Evolutionary conservation across 2,113 vertebrate genomes (phyloP).

Genomic region (Miniopterus natalensis): DNA sequence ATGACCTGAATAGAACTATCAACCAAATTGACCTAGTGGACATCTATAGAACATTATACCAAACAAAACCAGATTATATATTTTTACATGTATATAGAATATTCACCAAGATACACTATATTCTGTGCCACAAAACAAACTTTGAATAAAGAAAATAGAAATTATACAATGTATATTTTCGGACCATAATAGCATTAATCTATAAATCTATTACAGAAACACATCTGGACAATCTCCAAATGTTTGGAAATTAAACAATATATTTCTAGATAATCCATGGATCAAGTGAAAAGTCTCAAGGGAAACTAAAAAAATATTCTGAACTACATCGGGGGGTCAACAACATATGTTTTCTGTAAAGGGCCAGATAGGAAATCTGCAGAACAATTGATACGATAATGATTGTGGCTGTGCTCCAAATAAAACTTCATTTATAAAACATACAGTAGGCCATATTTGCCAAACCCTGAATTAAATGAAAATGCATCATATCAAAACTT

Average conservation of each 20-base stretch:
- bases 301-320: constrained; percentile 42
- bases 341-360: constrained; percentile 49
- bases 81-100: constrained; percentile 14
- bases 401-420: background rate
- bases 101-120: constrained; percentile 30
- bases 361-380: constrained; percentile 10
- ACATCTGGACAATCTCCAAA: constrained; percentile 15
- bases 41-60: constrained; percentile 16
- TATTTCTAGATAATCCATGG: constrained; percentile 23
- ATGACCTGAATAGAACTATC: constrained; percentile 41
- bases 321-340: background rate
- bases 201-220: constrained; percentile 45
- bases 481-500: constrained; percentile 46
- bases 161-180: constrained; percentile 16
- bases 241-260: constrained; percentile 55
- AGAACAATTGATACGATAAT: constrained; percentile 11
- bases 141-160: constrained; percentile 29
- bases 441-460: background rate
- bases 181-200: constrained; percentile 43
- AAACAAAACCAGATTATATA: constrained; percentile 4
- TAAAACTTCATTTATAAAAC: constrained; percentile 52
- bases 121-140: constrained; percentile 13
- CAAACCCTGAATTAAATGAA: constrained; percentile 44
- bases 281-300: constrained; percentile 27
- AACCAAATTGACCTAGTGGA: background rate